Percentiles rank a stretch among this genome's conserved stretches.
phyloP scores from a whole-genome alignment of 2,113 vertebrate genomes.

The Paramormyrops kingsleyae region DNA sequence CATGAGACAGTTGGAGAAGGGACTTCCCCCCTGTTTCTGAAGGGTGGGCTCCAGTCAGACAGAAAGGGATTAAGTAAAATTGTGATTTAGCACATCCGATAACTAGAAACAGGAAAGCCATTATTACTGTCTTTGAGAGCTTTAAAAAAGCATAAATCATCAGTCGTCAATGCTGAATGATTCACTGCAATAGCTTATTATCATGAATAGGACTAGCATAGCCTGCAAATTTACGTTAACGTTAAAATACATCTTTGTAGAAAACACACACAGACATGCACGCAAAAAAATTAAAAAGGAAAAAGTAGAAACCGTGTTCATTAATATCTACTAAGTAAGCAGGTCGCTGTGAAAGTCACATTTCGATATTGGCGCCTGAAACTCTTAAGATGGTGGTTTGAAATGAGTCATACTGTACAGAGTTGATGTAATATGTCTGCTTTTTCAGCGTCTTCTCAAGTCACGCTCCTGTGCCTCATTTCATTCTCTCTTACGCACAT shows the following conservation, averaged over 20 bases:
- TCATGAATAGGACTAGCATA: background rate
- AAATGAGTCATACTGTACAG: slow-evolving; percentile 7
- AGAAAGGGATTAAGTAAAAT: slow-evolving; percentile 24
- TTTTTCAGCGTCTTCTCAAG: background rate
- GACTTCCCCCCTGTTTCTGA: slow-evolving; percentile 34
- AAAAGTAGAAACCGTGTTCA: background rate
- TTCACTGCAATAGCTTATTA: background rate
- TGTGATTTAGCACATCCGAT: slow-evolving; percentile 26
- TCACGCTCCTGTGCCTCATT: background rate
- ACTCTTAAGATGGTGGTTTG: background rate
- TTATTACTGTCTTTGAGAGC: background rate
- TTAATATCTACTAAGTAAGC: slow-evolving; percentile 12
- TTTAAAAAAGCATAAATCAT: too few relatives aligned
- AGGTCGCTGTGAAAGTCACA: background rate
- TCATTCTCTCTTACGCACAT: background rate
- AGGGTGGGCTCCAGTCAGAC: slow-evolving; percentile 47
- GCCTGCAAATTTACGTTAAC: background rate
- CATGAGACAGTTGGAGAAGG: slow-evolving; percentile 22
- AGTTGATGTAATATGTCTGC: slow-evolving; percentile 3
- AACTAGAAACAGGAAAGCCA: background rate
- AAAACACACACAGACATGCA: background rate
- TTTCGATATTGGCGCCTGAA: background rate
- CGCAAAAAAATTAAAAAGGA: background rate
- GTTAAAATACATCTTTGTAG: background rate
- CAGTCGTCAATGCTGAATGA: background rate